These are phyloP conservation scores for Taphrorychus bicolor DNA, from an alignment of 2,888 invertebrate genomes.

Conservation along the genomic window DNA sequence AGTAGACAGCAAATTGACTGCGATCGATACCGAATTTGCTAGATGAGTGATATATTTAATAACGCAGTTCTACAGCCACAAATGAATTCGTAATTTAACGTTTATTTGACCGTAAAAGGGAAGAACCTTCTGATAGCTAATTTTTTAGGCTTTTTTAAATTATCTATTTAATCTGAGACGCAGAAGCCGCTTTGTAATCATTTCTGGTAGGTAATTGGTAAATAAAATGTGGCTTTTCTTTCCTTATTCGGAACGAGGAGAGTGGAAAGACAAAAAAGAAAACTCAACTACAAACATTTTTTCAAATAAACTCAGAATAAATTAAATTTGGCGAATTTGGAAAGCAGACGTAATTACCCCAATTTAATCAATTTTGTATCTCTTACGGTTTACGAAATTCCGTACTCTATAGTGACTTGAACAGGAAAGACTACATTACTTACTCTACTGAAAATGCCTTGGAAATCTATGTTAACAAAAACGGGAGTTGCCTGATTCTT, in stretches of 20 bases:
- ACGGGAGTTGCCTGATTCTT: too few relatives aligned
- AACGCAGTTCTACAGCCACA: neutral
- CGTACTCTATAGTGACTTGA: too few relatives aligned
- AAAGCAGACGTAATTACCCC: too few relatives aligned
- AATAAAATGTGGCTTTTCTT: neutral
- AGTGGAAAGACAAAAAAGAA: neutral
- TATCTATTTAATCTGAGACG: too few relatives aligned
- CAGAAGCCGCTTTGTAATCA: neutral
- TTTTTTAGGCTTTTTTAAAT: neutral
- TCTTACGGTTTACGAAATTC: too few relatives aligned
- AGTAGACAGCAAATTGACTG: neutral
- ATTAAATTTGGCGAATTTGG: too few relatives aligned
- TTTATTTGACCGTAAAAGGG: neutral
- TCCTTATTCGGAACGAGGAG: neutral
- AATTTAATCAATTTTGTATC: too few relatives aligned
- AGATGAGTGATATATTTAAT: neutral
- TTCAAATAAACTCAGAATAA: too few relatives aligned
- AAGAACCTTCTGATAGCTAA: neutral
- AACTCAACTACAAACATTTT: neutral
- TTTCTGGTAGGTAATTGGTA: too few relatives aligned
- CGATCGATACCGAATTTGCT: neutral
- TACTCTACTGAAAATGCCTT: too few relatives aligned
- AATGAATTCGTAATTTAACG: neutral
- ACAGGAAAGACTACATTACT: too few relatives aligned
- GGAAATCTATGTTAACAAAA: too few relatives aligned